Base-by-base conservation (phyloP, 2,888 invertebrate species). In the Pristionchus entomophagus region DNA sequence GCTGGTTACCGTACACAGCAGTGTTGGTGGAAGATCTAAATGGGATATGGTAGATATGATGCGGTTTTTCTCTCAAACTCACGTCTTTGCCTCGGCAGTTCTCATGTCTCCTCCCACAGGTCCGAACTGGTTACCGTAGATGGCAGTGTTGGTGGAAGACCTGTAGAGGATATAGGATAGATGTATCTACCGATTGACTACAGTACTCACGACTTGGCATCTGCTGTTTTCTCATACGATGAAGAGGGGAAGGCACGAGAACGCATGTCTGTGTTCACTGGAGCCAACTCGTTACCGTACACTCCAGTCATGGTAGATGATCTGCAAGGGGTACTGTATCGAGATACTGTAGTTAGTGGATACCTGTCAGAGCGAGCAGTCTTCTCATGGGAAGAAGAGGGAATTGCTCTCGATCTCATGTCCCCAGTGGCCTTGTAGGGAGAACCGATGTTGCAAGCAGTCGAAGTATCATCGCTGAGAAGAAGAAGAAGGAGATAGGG, bases 41-140 rank as follows among this genome's bases (percentile, higher is more conserved):
- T 38, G 38, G 69, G 22, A 8, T 38, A 69, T 38, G 14, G 69
- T 69, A 35, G 26, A 59, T 29, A 45, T 59, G 59, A 26, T 26
- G 22, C 12, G 8, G 10, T 12, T 59, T 12, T n/a, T 12, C 22
- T n/a, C 0, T 59, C 8, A 45, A 45, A 10, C 29, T 59, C 3
- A 59, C 59, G 59, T 59, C 29, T 59, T 59, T 12, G 59, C 29
- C 8, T 59, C 12, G 29, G 59, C 59, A 26, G 59, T 59, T 59
- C 56, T 56, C 77, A 77, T 77, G 19, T 77, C 77, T 77, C 45
- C 45, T 77, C 65, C 65, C 29, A 65, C 65, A 6, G 65, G 65
- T 14, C 65, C 65, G 29, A 22, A 14, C 32, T 65, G 10, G 17
- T 77, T 49, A 77, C 77, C 77, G 49, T 49, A 45, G 1, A 77